A percentile compares a stretch with the other conserved stretches of the same genome.
phyloP scores from a whole-genome alignment of 2,888 invertebrate species.

The Sphaerolaimus hirsutus region DNA sequence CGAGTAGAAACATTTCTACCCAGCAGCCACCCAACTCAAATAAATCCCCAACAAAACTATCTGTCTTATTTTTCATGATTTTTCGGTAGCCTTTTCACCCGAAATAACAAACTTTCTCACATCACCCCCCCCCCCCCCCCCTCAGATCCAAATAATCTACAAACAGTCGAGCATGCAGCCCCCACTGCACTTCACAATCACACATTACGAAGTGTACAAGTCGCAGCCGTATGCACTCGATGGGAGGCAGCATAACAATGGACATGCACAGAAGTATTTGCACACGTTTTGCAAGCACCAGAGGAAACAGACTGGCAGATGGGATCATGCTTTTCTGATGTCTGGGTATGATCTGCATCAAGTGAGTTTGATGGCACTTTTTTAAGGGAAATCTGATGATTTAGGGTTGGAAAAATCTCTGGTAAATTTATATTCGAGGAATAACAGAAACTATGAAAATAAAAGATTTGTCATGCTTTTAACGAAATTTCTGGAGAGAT shows the following conservation, averaged over 20 bases:
- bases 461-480: neutral
- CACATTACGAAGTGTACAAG: conserved; percentile 22
- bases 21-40: no score
- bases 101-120: no score
- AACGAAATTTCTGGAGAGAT: no score
- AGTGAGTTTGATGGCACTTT: no score
- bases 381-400: no score
- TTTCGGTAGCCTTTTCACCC: no score
- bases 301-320: conserved; percentile 15
- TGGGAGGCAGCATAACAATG: conserved; percentile 12
- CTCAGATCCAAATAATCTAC: conserved; percentile 23
- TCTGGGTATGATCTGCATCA: conserved; percentile 15
- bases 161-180: conserved; percentile 21
- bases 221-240: conserved; percentile 12
- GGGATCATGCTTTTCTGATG: conserved; percentile 24
- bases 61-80: no score
- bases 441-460: no score
- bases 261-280: conserved; percentile 22
- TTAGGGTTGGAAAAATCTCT: no score
- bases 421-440: no score
- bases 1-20: no score
- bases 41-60: no score
- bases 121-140: neutral
- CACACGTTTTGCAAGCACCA: conserved; percentile 23
- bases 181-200: conserved; percentile 19